Base-by-base conservation (phyloP, 2,113 vertebrate species). In the Phrynocephalus versicolor region DNA sequence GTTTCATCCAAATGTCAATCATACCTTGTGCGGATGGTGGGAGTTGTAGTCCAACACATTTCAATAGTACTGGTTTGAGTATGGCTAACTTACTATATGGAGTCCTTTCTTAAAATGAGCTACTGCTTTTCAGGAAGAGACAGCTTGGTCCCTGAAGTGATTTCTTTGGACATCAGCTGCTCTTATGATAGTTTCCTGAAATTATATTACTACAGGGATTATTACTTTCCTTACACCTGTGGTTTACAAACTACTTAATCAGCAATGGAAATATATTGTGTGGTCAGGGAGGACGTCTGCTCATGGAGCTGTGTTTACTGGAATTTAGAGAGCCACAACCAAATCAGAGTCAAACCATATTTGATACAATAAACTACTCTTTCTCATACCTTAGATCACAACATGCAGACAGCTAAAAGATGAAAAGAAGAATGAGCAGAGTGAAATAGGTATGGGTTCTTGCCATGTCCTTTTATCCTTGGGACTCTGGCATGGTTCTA, bases 201-300 rank as follows among this genome's bases (percentile, higher is more conserved):
- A 16, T 51, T 88, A 87, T 58, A 0, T 0, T 62, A 76, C 74
- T 55, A 45, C 0, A 4, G 65, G 25, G 72, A 79, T 81, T 82
- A 85, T 74, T 74, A 41, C 16, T 55, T 75, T 75, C 25, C 62
- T 51, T 45, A 58, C 69, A 57, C 72, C 64, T 18, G 2, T 67
- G 35, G 15, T 67, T 88, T 85, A 45, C 72, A 76, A 83, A 85
- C 33, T 73, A 33, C 0, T 0, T 39, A 27, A 81, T 57, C 72
- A 84, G 73, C 72, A 79, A n/a, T 57, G 10, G 60, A 87, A 88
- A 87, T 72, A 79, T 9, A 88, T 0, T 75, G 18, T 65, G 82
- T 35, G 19, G 51, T 37, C 65, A 89, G 83, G 83, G 73, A 84
- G 65, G 9, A n/a, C 71, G n/a, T 85, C 60, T 57, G 7, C 37